Evolutionary conservation across 2,113 vertebrate genomes (phyloP).

Genomic region (Lagopus muta): DNA sequence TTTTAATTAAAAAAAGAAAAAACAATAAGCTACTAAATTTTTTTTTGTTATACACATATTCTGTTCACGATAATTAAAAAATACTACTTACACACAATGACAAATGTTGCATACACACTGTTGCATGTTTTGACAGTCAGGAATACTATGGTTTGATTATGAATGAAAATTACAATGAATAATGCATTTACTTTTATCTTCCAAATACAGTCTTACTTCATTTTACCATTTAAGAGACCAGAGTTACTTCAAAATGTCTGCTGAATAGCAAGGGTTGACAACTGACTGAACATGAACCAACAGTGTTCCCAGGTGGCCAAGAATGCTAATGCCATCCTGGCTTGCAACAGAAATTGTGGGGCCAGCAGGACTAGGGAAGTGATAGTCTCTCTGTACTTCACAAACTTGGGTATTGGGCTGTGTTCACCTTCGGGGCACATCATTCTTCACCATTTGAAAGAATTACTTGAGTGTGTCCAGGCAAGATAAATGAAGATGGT

Average conservation of each 20-base stretch:
- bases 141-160: background rate
- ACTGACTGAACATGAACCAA: background rate
- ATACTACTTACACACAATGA: background rate
- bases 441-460: too few species aligned
- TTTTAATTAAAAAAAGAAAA: background rate
- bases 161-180: background rate
- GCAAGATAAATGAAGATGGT: background rate
- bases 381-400: background rate
- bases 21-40: background rate
- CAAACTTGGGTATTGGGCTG: background rate
- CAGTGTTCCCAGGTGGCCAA: background rate
- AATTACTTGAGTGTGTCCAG: background rate
- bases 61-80: background rate
- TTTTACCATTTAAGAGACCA: background rate
- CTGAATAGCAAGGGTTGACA: background rate
- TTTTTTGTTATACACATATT: background rate
- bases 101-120: fast-evolving
- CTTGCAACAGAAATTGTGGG: background rate
- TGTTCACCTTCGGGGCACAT: background rate
- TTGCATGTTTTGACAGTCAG: background rate
- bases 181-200: background rate
- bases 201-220: background rate
- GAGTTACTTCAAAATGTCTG: background rate
- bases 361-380: background rate
- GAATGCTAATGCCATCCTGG: background rate